Conservation (phyloP, 2,797 vertebrate species). For the Paguma larvata region DNA sequence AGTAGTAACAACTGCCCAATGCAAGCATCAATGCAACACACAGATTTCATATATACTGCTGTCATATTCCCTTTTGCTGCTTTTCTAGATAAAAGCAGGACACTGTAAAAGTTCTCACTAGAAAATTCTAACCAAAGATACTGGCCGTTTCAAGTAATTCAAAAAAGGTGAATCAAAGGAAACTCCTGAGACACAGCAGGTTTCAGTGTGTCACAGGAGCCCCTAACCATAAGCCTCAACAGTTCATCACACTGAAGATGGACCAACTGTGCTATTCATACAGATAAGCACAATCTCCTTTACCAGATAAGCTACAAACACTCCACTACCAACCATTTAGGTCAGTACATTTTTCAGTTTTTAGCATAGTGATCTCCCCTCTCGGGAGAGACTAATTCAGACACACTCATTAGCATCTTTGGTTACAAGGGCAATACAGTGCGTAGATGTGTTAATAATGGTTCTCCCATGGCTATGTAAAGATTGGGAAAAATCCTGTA, state of each 20-base stretch:
- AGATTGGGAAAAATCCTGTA: slow-evolving; percentile 67
- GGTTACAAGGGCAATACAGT: slow-evolving; percentile 68
- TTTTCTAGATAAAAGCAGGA: slow-evolving; percentile 62
- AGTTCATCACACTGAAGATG: neutral
- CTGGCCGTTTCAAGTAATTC: slow-evolving; percentile 66
- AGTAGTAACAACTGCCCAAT: slow-evolving; percentile 55
- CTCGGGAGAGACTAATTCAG: slow-evolving; percentile 53
- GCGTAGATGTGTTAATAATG: slow-evolving; percentile 41
- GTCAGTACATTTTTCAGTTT: neutral
- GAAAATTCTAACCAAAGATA: slow-evolving; percentile 58
- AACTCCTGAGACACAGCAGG: slow-evolving; percentile 37
- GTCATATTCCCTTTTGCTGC: slow-evolving; percentile 43
- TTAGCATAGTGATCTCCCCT: neutral
- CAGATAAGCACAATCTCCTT: neutral
- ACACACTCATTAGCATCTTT: slow-evolving; percentile 74
- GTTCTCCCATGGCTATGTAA: slow-evolving; percentile 61
- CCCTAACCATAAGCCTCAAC: neutral
- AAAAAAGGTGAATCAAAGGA: slow-evolving; percentile 49
- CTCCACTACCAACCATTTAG: neutral
- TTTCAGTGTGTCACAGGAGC: slow-evolving; percentile 19
- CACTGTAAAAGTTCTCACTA: slow-evolving; percentile 57
- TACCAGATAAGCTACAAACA: neutral
- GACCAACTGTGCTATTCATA: neutral
- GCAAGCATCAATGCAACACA: slow-evolving; percentile 42
- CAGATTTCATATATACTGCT: slow-evolving; percentile 7